Percentiles rank a stretch among this genome's conserved stretches.
phyloP scores from a whole-genome alignment of 1,140 invertebrate species.

The Drosophila nasuta region DNA sequence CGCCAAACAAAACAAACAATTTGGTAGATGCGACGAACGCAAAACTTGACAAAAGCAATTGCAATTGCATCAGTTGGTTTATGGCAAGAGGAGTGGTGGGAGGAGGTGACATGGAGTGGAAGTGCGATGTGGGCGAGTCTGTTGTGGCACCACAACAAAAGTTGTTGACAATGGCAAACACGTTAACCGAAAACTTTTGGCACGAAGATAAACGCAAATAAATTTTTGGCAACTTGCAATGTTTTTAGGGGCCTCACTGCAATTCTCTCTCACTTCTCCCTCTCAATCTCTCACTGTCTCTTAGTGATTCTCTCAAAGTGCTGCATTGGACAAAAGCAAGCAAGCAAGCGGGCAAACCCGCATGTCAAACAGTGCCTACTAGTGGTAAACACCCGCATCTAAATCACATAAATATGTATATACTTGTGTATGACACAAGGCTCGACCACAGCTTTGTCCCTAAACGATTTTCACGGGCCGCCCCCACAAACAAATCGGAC shows the following conservation, averaged over 20 bases:
- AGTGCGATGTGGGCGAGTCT: conserved; percentile 45
- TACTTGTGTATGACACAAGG: conserved; percentile 28
- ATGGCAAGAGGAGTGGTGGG: not conserved
- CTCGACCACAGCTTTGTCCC: conserved; percentile 31
- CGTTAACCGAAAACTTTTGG: conserved; percentile 81
- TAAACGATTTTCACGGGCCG: conserved; percentile 67
- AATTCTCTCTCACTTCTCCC: conserved; percentile 46
- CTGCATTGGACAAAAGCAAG: conserved; percentile 30
- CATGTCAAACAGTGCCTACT: conserved; percentile 46
- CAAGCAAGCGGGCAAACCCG: conserved; percentile 36
- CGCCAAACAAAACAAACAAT: conserved; percentile 82
- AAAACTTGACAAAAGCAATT: conserved; percentile 82
- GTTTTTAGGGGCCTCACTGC: conserved; percentile 27
- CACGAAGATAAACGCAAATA: conserved; percentile 82
- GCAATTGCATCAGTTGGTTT: conserved; percentile 62
- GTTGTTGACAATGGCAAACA: conserved; percentile 82
- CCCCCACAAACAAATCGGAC: conserved; percentile 5
- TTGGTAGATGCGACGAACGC: conserved; percentile 56
- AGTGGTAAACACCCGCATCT: conserved; percentile 60
- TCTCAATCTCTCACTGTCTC: too few relatives aligned
- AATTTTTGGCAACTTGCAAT: conserved; percentile 75
- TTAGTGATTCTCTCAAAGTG: conserved; percentile 22
- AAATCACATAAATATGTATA: conserved; percentile 65
- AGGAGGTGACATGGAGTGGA: not conserved
- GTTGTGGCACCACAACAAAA: conserved; percentile 77